Base-by-base conservation (phyloP, 2,888 invertebrate genomes). In the Bellardia pandia region DNA sequence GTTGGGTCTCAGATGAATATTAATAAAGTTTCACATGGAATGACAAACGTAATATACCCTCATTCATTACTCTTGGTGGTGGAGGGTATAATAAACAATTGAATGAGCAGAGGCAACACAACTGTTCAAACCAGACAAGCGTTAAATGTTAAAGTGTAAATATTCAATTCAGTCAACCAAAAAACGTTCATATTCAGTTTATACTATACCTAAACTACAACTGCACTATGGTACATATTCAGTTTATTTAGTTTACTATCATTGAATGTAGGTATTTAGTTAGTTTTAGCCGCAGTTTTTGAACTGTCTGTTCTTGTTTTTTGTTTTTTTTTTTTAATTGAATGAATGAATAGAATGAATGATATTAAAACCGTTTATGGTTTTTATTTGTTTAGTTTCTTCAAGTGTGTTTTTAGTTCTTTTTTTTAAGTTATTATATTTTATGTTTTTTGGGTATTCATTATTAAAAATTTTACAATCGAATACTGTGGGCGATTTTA, bases 81-180 rank as follows among this genome's bases (percentile, higher is more conserved):
- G 23, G 23, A 23, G 23, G 23, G 23, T 23, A 23, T 16, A 60
- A 9, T 6, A 69, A 23, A 76, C 77, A 64, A 71, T 77, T 71
- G 76, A 37, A 64, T 69, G 64, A 64, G 77, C 74, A 82, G 72
- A 58, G 75, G 68, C 64, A 82, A 62, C 68, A 62, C 83, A 86
- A 72, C 71, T 72, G 71, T 60, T 66, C 16, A 68, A 86, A 71
- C 72, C 75, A 86, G 79, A 76, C 75, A 83, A 83, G 83, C 83
- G 83, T 86, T 86, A 86, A 86, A 86, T 86, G 86, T 86, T 86
- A 86, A 86, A 86, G 86, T 80, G 86, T 86, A 79, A 86, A 86
- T 71, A 83, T 71, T 75, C 62, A 79, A 77, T 48, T 76, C 79
- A 86, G 86, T 78, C 74, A 78, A 78, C 64, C 74, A 71, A 74